Evolutionary conservation across 2,888 invertebrate species (phyloP), one percentile per base, ranked within the genome.

Genomic region (Conops quadrifasciatus): DNA sequence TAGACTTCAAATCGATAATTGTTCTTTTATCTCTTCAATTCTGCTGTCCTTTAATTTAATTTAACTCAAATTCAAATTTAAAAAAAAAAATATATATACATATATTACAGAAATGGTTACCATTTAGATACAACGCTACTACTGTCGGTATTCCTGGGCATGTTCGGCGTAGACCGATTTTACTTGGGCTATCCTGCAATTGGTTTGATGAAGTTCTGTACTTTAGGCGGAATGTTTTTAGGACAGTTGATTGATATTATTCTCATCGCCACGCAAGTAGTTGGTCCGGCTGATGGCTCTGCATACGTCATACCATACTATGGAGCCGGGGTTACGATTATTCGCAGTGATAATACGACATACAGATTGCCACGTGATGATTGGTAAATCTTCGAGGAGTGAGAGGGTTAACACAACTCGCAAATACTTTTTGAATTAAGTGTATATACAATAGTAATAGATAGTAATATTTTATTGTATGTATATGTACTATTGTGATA

Each of bases 161-260:
- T 98, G 95, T 96, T 99, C 87, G 99, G 99, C 21, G 89, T 95
- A 28, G 99, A 99, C 84, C 89, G 99, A 73, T 98, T 99, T 87
- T 99, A 99, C 83, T 88, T 99, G n/a, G 99, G 99, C 36, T 98
- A 98, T 85, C 97, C 96, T 67, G 98, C 96, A 1, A 91, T 98
- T 76, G 98, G 98, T 0, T 87, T 98, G 73, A 91, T 97, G 30
- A 98, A 99, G 86, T 90, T 98, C 75, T 96, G 97, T 82, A 98
- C 98, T 0, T 87, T 98, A 70, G 98, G 98, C 19, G 98, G 98
- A 83, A 93, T 98, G 90, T 97, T 98, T 82, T 88, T 99, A 43
- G 95, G 97, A 64, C 98, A 98, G 86, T 88, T 99, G 43, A 88
- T 97, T 73, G 99, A 99, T 87, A 94, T 99, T 59, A 92, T 99